Conservation (phyloP, 2,888 invertebrate species). For the Netelia inedita region DNA sequence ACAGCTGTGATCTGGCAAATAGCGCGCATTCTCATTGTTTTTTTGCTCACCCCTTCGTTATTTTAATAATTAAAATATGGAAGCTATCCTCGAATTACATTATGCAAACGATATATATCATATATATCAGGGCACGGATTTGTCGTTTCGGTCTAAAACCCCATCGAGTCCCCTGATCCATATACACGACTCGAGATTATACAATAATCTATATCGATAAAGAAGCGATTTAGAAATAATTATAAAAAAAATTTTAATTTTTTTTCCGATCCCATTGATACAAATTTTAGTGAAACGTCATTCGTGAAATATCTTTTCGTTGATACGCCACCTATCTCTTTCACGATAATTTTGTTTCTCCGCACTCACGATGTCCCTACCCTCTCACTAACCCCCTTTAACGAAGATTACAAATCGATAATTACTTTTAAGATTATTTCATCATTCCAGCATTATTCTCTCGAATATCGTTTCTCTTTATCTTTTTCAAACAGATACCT, state of each 20-base stretch:
- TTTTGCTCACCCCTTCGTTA: neutral
- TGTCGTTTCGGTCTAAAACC: neutral
- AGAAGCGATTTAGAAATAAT: constrained; percentile 44
- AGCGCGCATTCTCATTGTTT: constrained; percentile 38
- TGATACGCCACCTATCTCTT: constrained; percentile 67
- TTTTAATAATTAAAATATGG: constrained; percentile 56
- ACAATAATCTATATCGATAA: constrained; percentile 15
- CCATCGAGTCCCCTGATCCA: constrained; percentile 13
- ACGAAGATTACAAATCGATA: neutral
- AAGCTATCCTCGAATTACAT: constrained; percentile 55
- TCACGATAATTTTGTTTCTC: constrained; percentile 43
- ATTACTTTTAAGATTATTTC: constrained; percentile 1
- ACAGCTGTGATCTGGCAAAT: constrained; percentile 40
- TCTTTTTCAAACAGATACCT: constrained; percentile 33
- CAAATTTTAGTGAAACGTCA: constrained; percentile 12
- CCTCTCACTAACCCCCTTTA: neutral
- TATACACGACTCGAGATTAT: constrained; percentile 26
- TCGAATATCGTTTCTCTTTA: neutral
- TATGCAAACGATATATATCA: constrained; percentile 44
- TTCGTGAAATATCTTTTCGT: constrained; percentile 58
- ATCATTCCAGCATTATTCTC: neutral
- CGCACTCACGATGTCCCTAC: neutral
- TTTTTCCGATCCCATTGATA: neutral
- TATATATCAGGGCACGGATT: constrained; percentile 20
- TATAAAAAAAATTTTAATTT: constrained; percentile 38